Conservation (phyloP, 2,888 invertebrate species). For the Lamellibrachia satsuma region DNA sequence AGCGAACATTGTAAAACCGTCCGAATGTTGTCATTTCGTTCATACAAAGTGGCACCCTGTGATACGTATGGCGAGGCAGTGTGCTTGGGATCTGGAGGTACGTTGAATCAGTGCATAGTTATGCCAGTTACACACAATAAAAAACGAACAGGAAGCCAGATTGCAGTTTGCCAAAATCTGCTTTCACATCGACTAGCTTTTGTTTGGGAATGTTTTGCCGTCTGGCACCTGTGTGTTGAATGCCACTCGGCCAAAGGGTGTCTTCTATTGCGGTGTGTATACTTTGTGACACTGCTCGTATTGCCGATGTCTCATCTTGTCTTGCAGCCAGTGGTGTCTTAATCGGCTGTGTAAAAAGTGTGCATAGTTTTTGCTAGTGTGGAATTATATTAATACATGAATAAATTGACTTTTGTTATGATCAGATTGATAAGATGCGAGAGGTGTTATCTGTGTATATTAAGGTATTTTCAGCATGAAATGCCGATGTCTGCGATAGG, state of each 20-base stretch:
- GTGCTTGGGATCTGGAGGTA: background rate
- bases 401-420: constrained; percentile 13
- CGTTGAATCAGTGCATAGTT: background rate
- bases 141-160: background rate
- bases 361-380: constrained; percentile 7
- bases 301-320: background rate
- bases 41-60: background rate
- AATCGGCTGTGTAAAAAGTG: constrained; percentile 5
- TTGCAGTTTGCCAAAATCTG: background rate
- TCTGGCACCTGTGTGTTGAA: background rate
- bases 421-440: background rate
- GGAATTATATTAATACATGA: constrained; percentile 6
- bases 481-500: background rate
- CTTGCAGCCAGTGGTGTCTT: background rate
- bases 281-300: background rate
- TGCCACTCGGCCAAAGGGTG: background rate
- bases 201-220: background rate
- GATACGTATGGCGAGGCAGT: background rate
- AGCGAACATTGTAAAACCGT: background rate
- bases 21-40: background rate
- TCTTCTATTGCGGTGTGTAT: background rate
- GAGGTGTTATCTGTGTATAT: background rate
- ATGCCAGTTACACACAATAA: background rate
- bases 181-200: constrained; percentile 17
- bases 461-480: background rate